These are phyloP conservation scores for Steatornis caripensis DNA, from an alignment of 2,113 vertebrate genomes.

Conservation along the genomic window DNA sequence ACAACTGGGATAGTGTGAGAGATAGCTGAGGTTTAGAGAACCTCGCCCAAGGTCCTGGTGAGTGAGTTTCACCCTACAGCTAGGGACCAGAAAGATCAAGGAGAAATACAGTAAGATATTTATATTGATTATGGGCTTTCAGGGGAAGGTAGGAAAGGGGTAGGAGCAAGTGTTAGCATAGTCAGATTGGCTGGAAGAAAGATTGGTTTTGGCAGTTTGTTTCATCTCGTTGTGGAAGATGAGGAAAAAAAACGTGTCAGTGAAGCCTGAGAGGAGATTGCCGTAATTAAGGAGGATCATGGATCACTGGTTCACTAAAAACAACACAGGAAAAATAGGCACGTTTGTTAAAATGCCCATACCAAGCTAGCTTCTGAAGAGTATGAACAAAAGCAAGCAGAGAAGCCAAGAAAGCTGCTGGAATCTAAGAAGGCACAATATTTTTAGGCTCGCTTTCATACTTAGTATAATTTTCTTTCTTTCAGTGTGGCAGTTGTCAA, in stretches of 20 bases:
- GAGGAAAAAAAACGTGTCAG: background rate
- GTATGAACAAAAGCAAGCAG: background rate
- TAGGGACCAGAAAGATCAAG: background rate
- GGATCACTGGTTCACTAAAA: slow-evolving; percentile 5
- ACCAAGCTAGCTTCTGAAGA: background rate
- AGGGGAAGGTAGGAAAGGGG: background rate
- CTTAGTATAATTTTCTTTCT: background rate
- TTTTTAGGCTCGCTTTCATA: background rate
- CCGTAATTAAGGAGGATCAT: background rate
- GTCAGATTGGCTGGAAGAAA: background rate
- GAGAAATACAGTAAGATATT: background rate
- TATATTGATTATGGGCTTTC: background rate
- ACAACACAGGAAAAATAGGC: background rate
- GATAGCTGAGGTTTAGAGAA: background rate
- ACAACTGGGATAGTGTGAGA: background rate
- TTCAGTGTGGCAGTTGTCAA: background rate
- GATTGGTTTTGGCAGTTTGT: background rate
- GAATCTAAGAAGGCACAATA: background rate
- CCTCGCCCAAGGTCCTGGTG: background rate
- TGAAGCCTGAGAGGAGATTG: background rate
- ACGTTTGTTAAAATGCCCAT: background rate
- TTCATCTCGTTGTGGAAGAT: background rate
- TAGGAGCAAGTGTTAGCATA: background rate
- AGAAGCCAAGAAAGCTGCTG: background rate
- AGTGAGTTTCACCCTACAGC: background rate